Conservation (phyloP, 2,888 invertebrate species). For the Choristoneura rosaceana region DNA sequence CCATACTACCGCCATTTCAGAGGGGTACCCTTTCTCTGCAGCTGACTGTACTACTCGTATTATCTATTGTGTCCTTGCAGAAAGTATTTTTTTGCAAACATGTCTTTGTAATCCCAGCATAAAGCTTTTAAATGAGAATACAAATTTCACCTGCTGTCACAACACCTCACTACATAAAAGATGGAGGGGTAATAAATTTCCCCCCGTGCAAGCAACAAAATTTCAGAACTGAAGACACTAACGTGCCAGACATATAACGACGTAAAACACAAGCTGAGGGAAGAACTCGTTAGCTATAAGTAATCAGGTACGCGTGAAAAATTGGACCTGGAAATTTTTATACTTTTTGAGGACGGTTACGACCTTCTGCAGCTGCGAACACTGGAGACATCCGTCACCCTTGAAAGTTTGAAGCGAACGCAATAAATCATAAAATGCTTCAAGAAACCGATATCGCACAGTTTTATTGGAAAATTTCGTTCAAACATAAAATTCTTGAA, state of each 20-base stretch:
- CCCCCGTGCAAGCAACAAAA: constrained; percentile 47
- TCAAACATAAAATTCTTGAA: constrained; percentile 42
- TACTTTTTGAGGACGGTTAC: constrained; percentile 25
- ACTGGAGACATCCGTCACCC: constrained; percentile 46
- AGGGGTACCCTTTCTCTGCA: too few relatives aligned
- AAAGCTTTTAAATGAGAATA: constrained; percentile 35
- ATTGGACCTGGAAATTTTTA: constrained; percentile 16
- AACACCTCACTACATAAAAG: constrained; percentile 44
- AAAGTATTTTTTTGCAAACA: neutral
- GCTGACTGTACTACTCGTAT: too few relatives aligned
- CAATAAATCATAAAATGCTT: constrained; percentile 52
- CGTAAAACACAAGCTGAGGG: constrained; percentile 21
- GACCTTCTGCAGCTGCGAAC: constrained; percentile 18
- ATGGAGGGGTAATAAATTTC: constrained; percentile 48
- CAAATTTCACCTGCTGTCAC: constrained; percentile 37
- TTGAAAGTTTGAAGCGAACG: constrained; percentile 48
- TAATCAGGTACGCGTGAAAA: constrained; percentile 18
- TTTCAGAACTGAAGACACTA: constrained; percentile 47
- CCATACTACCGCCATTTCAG: too few relatives aligned
- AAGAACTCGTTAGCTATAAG: constrained; percentile 16
- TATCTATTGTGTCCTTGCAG: too few relatives aligned
- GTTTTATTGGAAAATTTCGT: constrained; percentile 47
- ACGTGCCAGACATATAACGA: constrained; percentile 27
- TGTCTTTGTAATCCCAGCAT: constrained; percentile 18
- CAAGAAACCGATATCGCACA: constrained; percentile 42